Evolutionary conservation across 2,113 vertebrate species (phyloP).

Genomic region (Oostethus manadensis): DNA sequence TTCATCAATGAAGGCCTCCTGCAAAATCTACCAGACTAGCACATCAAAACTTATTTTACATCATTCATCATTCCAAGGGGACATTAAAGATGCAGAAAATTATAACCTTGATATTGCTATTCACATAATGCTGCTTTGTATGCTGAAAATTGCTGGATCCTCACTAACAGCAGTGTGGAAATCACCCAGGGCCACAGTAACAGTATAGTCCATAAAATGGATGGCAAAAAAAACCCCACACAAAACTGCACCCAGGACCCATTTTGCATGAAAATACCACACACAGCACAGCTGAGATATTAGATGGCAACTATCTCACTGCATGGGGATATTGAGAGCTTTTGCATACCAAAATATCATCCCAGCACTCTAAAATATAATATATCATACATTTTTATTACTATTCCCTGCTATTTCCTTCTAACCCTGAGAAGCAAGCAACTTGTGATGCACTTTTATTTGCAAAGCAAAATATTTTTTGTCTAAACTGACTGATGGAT

Average conservation of each 20-base stretch:
- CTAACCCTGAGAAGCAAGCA: too few species aligned
- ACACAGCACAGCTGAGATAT: neutral
- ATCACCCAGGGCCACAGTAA: neutral
- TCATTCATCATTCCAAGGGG: constrained; percentile 12
- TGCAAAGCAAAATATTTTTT: too few species aligned
- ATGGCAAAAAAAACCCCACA: constrained; percentile 3
- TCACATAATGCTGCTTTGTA: constrained; percentile 10
- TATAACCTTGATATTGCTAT: constrained; percentile 27
- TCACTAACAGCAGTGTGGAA: constrained; percentile 11
- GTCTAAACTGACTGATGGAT: too few species aligned
- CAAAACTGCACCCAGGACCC: neutral
- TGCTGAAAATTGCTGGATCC: neutral
- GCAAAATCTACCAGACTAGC: constrained; percentile 3
- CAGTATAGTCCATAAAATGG: neutral
- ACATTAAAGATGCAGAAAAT: constrained; percentile 13
- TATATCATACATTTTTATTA: too few species aligned
- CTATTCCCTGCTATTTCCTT: too few species aligned
- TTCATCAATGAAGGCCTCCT: constrained; percentile 20
- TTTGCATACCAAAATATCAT: too few species aligned
- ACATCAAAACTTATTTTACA: constrained; percentile 38
- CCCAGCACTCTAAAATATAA: too few species aligned
- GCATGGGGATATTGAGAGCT: too few species aligned
- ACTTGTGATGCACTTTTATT: too few species aligned
- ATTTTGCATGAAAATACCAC: neutral
- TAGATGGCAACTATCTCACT: too few species aligned